Conservation (phyloP, 2,113 vertebrate genomes). For the Desmodus rotundus region DNA sequence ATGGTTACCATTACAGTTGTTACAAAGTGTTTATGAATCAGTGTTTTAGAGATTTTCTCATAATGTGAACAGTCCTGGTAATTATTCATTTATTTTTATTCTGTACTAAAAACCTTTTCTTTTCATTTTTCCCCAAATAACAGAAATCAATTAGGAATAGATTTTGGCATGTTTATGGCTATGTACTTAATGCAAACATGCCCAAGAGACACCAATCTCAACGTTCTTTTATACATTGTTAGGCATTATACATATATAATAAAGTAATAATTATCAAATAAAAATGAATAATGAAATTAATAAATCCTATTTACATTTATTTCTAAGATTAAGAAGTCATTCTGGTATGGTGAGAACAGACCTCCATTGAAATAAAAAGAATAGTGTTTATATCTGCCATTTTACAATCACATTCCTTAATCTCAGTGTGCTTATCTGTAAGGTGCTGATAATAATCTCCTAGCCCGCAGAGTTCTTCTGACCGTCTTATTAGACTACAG, state of each 20-base stretch:
- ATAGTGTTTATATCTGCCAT: neutral
- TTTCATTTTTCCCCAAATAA: neutral
- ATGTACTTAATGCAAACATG: neutral
- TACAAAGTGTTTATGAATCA: neutral
- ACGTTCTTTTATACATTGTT: neutral
- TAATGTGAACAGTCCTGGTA: neutral
- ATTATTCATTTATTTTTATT: slow-evolving; percentile 17
- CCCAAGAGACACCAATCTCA: neutral
- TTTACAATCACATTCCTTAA: neutral
- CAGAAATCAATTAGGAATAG: neutral
- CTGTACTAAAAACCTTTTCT: neutral
- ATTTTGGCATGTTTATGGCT: neutral
- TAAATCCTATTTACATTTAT: neutral
- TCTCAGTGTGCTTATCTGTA: neutral
- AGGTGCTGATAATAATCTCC: neutral
- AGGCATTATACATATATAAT: neutral
- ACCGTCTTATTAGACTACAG: neutral
- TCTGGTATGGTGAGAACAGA: neutral
- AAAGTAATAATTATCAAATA: neutral
- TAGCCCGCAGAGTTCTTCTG: neutral
- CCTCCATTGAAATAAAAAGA: neutral
- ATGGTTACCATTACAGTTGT: neutral
- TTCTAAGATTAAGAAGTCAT: neutral
- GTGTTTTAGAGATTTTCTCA: neutral
- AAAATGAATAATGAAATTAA: neutral